A percentile compares a stretch with the other conserved stretches of the same genome.
Evolutionary conservation across 2,888 invertebrate genomes (phyloP).

Genomic region (Digitonthophagus gazella): DNA sequence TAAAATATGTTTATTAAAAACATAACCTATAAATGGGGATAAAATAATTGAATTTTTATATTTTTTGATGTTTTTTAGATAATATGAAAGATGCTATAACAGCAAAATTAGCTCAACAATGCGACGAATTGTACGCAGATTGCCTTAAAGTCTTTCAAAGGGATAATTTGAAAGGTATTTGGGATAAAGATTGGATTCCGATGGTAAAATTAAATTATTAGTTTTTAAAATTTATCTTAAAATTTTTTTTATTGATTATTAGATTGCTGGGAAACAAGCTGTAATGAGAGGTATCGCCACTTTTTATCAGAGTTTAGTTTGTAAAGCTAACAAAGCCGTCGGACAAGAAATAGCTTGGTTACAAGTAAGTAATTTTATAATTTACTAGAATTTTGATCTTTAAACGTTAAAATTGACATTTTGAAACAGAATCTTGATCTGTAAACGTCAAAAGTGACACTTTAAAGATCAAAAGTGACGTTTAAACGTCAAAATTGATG

Average conservation of each 20-base stretch:
- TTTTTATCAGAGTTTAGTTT: slow-evolving; percentile 82
- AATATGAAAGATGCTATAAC: slow-evolving; percentile 92
- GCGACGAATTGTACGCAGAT: slow-evolving; percentile 92
- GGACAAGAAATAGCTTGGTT: slow-evolving; percentile 91
- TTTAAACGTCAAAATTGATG: too few relatives aligned
- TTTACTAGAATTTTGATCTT: too few relatives aligned
- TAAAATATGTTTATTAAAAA: too few relatives aligned
- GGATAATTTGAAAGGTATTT: slow-evolving; percentile 76
- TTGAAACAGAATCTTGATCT: too few relatives aligned
- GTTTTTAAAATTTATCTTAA: slow-evolving; percentile 8
- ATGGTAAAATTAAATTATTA: slow-evolving; percentile 54
- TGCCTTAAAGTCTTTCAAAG: slow-evolving; percentile 83
- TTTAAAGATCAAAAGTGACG: too few relatives aligned
- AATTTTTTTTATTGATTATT: slow-evolving; percentile 32
- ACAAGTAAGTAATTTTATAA: slow-evolving; percentile 52
- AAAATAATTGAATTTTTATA: not conserved
- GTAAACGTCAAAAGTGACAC: too few relatives aligned
- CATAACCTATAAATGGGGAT: too few relatives aligned
- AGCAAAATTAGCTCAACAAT: slow-evolving; percentile 88
- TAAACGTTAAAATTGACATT: too few relatives aligned
- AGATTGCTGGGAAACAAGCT: slow-evolving; percentile 83
- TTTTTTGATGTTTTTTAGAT: slow-evolving; percentile 56
- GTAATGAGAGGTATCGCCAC: slow-evolving; percentile 88
- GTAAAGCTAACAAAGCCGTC: slow-evolving; percentile 72
- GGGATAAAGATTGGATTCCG: slow-evolving; percentile 87